These are phyloP conservation scores for Bombus waltoni DNA, from an alignment of 1,140 invertebrate genomes.

Conservation along the genomic window DNA sequence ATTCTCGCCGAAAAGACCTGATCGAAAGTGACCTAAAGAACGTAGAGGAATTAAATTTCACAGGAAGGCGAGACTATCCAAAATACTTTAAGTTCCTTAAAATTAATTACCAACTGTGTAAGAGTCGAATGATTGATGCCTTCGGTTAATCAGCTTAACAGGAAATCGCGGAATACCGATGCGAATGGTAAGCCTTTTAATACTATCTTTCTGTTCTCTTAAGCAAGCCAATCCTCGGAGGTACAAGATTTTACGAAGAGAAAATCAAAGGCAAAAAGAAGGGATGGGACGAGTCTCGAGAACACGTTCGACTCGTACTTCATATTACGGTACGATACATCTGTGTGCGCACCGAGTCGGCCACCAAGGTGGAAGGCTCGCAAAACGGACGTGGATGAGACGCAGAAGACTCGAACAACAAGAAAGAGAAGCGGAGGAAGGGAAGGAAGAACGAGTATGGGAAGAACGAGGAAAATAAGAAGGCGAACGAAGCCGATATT, in stretches of 20 bases:
- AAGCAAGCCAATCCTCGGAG: constrained; percentile 8
- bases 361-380: constrained; percentile 70
- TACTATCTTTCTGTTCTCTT: background rate
- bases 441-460: constrained; percentile 16
- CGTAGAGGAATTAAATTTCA: no score
- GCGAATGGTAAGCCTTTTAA: background rate
- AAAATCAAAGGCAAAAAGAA: constrained; percentile 35
- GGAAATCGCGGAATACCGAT: background rate
- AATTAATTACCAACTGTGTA: no score
- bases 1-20: no score
- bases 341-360: constrained; percentile 59
- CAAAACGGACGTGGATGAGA: constrained; percentile 53
- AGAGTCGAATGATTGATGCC: no score
- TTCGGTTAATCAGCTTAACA: background rate
- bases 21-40: no score
- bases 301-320: constrained; percentile 63
- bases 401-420: constrained; percentile 19
- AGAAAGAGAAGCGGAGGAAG: constrained; percentile 15
- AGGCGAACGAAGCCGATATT: constrained; percentile 4
- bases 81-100: no score
- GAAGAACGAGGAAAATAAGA: background rate
- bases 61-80: no score
- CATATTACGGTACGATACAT: constrained; percentile 46
- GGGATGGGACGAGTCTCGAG: constrained; percentile 45
- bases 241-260: constrained; percentile 26